Base-by-base conservation (phyloP, 2,113 vertebrate species). In the Hepsetus odoe region DNA sequence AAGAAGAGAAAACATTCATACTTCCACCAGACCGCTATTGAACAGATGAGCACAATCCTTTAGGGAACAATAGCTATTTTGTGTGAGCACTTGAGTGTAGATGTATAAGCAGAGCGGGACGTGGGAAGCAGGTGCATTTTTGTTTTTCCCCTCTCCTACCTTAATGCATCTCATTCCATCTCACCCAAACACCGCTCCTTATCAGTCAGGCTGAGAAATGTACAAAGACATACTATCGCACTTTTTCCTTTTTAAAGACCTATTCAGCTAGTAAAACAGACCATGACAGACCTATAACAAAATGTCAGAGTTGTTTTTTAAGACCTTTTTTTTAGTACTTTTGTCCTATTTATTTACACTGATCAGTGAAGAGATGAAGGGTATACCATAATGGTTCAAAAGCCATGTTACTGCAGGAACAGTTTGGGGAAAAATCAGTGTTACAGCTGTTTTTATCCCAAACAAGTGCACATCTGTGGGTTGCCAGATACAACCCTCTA, bases 91-190 rank as follows among this genome's bases (percentile, higher is more conserved):
- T 12, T 32, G 40, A 33, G 40, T 53, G 33, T 82, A 74, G 84
- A 55, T 58, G 53, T 59, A 58, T 58, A 40, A 33, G 62, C 74
- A 44, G 77, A 84, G 82, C 70, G 66, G 76, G 85, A 85, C 85
- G 84, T 76, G 74, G 80, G 79, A 67, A 67, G 62, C 77, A 79
- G 53, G 76, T 84, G 79, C 69, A 66, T 83, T 87, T 86, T 88
- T 84, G 80, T 83, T 78, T 74, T 77, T 67, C 77, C n/a, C n/a
- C 82, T 87, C 74, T 82, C 83, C 86, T 73, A 0, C 88, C 85
- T 86, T 88, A 89, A 91, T 88, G 87, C 84, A 86, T 89, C 87
- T 88, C 83, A 87, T 84, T 83, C 49, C 28, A 22, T 35, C 32
- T 72, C 87, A 89, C 85, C 86, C 86, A 87, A 88, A 85, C 85